These are phyloP conservation scores for Cygnus atratus DNA, from an alignment of 2,113 vertebrate species.

Conservation along the genomic window DNA sequence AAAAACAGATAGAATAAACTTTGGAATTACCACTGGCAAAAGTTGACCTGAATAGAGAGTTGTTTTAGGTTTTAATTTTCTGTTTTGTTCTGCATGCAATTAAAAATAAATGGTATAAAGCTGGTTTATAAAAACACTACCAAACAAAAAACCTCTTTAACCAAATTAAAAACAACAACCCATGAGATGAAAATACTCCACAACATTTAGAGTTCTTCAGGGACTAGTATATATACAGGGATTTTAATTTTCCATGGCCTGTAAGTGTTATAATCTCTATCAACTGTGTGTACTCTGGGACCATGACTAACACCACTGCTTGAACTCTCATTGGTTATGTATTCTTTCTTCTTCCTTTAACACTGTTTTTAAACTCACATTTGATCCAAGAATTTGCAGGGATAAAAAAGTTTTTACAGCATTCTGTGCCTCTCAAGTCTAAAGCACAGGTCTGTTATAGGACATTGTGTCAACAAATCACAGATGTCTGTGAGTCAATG, in stretches of 20 bases:
- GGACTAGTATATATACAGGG: slow-evolving; percentile 42
- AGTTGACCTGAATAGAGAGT: background rate
- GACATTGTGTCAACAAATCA: background rate
- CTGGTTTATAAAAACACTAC: slow-evolving; percentile 48
- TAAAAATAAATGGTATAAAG: slow-evolving; percentile 25
- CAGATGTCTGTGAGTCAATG: background rate
- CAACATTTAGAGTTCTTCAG: slow-evolving; percentile 57
- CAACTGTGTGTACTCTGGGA: background rate
- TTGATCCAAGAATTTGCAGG: slow-evolving; percentile 4
- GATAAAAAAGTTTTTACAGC: slow-evolving; percentile 3
- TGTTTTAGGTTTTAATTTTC: slow-evolving; percentile 50
- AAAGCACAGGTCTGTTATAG: background rate
- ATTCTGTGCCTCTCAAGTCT: background rate
- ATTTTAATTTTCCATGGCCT: slow-evolving; percentile 52
- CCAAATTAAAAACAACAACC: slow-evolving; percentile 37
- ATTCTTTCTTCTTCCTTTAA: slow-evolving; percentile 6
- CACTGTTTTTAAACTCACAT: background rate
- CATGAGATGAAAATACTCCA: background rate
- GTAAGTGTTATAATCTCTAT: slow-evolving; percentile 43
- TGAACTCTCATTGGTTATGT: background rate
- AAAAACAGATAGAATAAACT: slow-evolving; percentile 1
- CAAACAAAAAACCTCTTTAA: slow-evolving; percentile 49
- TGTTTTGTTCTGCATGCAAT: slow-evolving; percentile 30
- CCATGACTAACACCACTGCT: slow-evolving; percentile 7
- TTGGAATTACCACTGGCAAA: background rate